phyloP scores from a whole-genome alignment of 2,113 vertebrate species.

The Corynorhinus townsendii region DNA sequence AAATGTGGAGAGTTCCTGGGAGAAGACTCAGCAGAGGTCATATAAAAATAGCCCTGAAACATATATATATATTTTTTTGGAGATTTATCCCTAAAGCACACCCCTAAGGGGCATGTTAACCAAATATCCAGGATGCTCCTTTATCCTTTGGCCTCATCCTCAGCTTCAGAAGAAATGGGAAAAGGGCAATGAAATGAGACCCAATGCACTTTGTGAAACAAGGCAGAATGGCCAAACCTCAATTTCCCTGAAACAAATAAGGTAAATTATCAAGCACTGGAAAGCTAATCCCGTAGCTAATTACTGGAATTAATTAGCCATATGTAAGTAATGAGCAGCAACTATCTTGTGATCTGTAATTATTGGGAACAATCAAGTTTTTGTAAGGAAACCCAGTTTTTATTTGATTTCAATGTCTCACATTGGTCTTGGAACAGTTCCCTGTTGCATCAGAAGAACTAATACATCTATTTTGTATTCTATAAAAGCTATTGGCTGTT shows the following conservation, averaged over 20 bases:
- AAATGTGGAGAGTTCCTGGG: background rate
- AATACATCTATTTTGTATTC: background rate
- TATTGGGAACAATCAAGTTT: constrained; percentile 10
- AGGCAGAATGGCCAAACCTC: background rate
- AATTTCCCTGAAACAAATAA: background rate
- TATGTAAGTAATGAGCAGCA: background rate
- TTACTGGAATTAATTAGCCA: background rate
- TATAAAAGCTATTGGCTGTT: background rate
- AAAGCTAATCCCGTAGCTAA: background rate
- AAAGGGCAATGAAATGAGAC: background rate
- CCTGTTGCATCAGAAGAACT: background rate
- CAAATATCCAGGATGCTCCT: background rate
- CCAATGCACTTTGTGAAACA: background rate
- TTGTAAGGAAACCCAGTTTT: constrained; percentile 35
- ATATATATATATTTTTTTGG: background rate
- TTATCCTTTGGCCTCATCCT: background rate
- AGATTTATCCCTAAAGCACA: background rate
- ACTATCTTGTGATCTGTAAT: background rate
- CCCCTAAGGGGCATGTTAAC: background rate
- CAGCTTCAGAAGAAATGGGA: background rate
- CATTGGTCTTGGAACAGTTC: background rate
- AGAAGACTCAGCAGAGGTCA: background rate
- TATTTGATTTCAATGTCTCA: background rate
- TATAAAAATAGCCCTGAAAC: background rate
- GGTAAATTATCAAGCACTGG: background rate